Conservation (phyloP, 2,113 vertebrate species). For the Hymenochirus boettgeri region DNA sequence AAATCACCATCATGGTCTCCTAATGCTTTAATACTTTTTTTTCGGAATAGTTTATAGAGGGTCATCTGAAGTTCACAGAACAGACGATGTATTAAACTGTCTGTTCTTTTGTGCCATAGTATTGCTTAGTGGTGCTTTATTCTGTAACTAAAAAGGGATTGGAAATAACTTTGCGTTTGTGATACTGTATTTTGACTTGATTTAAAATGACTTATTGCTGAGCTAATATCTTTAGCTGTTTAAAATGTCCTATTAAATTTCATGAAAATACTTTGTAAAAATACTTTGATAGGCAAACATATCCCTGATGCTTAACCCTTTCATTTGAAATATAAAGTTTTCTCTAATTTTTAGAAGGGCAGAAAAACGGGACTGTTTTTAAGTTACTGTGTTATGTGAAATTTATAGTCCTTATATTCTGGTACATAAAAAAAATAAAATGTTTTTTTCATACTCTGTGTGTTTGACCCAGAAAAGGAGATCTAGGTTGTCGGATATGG, state of each 20-base stretch:
- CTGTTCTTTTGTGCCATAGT: constrained; percentile 24
- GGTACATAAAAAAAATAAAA: no score
- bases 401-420: no score
- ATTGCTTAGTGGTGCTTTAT: constrained; percentile 32
- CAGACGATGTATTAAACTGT: constrained; percentile 39
- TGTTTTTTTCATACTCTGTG: no score
- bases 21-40: constrained; percentile 7
- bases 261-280: constrained; percentile 4
- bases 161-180: no score
- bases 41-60: constrained; percentile 35
- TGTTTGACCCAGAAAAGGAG: no score
- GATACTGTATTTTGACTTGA: no score
- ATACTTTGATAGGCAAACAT: neutral
- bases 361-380: no score
- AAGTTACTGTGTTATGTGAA: no score
- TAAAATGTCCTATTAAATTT: constrained; percentile 21
- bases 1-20: constrained; percentile 27
- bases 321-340: neutral
- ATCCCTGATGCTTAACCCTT: neutral
- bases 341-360: neutral
- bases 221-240: neutral
- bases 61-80: constrained; percentile 37
- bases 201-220: no score
- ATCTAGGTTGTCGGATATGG: no score
- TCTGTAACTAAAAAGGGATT: no score